Conservation (phyloP, 2,888 invertebrate genomes). For the Epistrophe eligans region DNA sequence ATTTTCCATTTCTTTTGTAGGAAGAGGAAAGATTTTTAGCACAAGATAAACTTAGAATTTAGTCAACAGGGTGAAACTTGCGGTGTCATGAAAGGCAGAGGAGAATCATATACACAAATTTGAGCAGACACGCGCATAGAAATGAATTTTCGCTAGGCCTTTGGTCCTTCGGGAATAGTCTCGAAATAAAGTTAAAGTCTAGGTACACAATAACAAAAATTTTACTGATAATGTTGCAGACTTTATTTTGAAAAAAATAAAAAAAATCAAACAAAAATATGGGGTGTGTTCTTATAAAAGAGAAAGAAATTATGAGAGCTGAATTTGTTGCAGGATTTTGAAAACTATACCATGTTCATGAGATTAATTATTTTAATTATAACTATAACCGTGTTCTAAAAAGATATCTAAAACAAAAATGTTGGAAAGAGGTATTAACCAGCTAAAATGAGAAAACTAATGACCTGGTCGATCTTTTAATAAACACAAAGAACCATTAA, state of each 20-base stretch:
- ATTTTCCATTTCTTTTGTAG: not conserved
- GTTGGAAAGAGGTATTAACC: too few relatives aligned
- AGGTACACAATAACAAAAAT: conserved; percentile 43
- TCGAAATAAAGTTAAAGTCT: conserved; percentile 56
- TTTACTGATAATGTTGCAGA: conserved; percentile 34
- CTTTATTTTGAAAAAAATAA: conserved; percentile 13
- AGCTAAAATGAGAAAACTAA: not conserved
- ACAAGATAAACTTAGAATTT: conserved; percentile 43
- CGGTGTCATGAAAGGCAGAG: not conserved
- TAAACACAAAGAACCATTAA: not conserved
- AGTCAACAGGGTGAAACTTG: conserved; percentile 8
- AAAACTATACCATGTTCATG: not conserved
- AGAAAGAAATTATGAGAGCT: conserved; percentile 21
- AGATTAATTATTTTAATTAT: not conserved
- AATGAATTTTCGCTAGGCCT: conserved; percentile 18
- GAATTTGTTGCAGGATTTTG: conserved; percentile 12
- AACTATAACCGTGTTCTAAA: too few relatives aligned
- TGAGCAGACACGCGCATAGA: conserved; percentile 58
- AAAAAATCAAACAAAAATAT: not conserved
- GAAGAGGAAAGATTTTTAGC: conserved; percentile 34
- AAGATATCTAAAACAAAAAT: too few relatives aligned
- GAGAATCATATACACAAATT: conserved; percentile 28
- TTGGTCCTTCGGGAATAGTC: conserved; percentile 63
- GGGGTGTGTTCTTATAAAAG: conserved; percentile 31
- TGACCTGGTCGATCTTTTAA: conserved; percentile 1